Conservation (phyloP, 2,888 invertebrate species). For the Heliconius ethilla region DNA sequence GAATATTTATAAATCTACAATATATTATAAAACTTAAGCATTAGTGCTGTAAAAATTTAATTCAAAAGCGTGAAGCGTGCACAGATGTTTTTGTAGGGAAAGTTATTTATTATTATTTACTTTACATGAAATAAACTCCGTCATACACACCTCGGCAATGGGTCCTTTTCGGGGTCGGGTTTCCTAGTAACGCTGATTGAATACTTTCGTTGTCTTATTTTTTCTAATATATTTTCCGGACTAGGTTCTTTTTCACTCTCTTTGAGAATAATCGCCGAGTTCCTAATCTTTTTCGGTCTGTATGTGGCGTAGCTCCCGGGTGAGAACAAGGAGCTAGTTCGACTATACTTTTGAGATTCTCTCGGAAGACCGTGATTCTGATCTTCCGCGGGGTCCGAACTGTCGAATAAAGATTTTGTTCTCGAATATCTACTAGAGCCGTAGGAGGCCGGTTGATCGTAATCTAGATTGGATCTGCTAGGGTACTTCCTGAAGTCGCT, state of each 20-base stretch:
- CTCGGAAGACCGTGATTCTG: constrained; percentile 59
- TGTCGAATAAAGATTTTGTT: constrained; percentile 75
- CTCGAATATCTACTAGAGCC: constrained; percentile 70
- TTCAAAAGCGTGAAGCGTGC: constrained; percentile 80
- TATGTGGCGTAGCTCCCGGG: constrained; percentile 79
- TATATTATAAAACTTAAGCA: constrained; percentile 67
- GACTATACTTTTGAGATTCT: constrained; percentile 72
- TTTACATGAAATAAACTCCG: constrained; percentile 52
- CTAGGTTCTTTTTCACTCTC: constrained; percentile 78
- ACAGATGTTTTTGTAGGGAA: constrained; percentile 70
- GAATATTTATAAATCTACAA: constrained; percentile 57
- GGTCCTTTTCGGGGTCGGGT: constrained; percentile 71
- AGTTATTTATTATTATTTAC: constrained; percentile 79
- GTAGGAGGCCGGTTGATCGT: constrained; percentile 70
- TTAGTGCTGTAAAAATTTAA: constrained; percentile 76
- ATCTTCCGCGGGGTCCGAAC: constrained; percentile 65
- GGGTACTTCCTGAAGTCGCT: constrained; percentile 76
- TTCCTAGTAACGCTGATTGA: constrained; percentile 77
- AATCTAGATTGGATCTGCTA: constrained; percentile 70
- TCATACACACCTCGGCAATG: constrained; percentile 78
- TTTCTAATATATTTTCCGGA: constrained; percentile 77
- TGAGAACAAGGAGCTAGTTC: constrained; percentile 76
- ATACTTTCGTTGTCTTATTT: constrained; percentile 78
- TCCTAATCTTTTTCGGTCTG: constrained; percentile 75
- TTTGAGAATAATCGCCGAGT: constrained; percentile 77